Evolutionary conservation across 30 jellyfish, hydroid and myxozoan species (phyloP).

Genomic region (Hydractinia echinata): DNA sequence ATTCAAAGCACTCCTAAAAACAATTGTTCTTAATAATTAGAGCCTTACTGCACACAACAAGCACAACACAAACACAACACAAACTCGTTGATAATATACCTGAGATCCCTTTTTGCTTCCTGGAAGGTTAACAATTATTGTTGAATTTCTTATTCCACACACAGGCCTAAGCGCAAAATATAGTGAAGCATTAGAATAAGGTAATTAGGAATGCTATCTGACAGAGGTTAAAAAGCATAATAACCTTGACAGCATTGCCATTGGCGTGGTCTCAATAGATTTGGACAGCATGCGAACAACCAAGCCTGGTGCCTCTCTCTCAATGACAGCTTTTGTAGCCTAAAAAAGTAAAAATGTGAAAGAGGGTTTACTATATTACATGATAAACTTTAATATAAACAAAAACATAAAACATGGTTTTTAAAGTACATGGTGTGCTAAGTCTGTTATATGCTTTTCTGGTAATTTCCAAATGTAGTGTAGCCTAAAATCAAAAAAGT

Average conservation of each 20-base stretch:
- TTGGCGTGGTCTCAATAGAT: slow-evolving; percentile 70
- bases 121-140: slow-evolving; percentile 86
- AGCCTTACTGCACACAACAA: not conserved
- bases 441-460: not conserved
- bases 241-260: slow-evolving; percentile 97
- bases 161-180: slow-evolving; percentile 52
- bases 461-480: too few relatives aligned
- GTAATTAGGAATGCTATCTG: not conserved
- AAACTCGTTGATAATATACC: slow-evolving; percentile 29
- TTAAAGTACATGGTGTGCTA: not conserved
- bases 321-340: slow-evolving; percentile 92
- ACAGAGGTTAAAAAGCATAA: not conserved
- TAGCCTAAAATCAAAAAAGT: not conserved
- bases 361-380: not conserved
- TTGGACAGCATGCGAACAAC: slow-evolving; percentile 71
- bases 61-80: not conserved
- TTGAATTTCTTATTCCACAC: slow-evolving; percentile 84
- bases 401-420: not conserved
- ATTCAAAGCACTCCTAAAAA: slow-evolving; percentile 83
- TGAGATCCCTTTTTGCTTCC: slow-evolving; percentile 94
- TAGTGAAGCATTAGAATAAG: not conserved
- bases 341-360: not conserved
- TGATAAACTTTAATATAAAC: not conserved
- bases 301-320: slow-evolving; percentile 82
- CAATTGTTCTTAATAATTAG: not conserved